Evolutionary conservation across 2,888 invertebrate genomes (phyloP), one percentile per base, ranked within the genome.

Genomic region (Sipha maydis): DNA sequence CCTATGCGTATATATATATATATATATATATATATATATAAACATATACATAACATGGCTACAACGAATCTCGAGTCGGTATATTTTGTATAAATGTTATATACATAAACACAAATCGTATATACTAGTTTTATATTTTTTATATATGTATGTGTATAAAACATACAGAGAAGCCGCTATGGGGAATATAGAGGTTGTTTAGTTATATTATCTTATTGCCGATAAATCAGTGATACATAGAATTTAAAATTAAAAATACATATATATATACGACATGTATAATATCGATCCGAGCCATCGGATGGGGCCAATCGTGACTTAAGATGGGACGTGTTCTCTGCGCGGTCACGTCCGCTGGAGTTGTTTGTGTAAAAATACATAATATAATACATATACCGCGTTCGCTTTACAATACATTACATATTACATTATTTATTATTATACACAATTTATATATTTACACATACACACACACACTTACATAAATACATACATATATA

Each of bases 221-320:
- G 88, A 88, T 88, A 88, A 88, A 88, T 88, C 88, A 76, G 75
- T 82, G 80, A 82, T 88, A 82, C 79, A 82, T 73, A 28, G 41
- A 61, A 82, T 82, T 34, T 80, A 82, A 19, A 38, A 76, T 71
- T 76, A 76, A 21, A 76, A 11, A 25, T 48, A 48, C 31, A 69
- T 85, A 79, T 31, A 56, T 61, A 54, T 4, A 56, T 34, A 48
- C n/a, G 3, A 48, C 34, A 34, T 34, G 11, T 19, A 48, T 48
- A 19, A n/a, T 83, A 85, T 77, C 48, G 80, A 38, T 76, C 75
- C 69, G 56, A 82, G 82, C 88, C 56, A 75, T 88, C 67, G 88
- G 73, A 67, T 67, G 80, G 80, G 80, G 86, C 75, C 82, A 67
- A 88, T 88, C 88, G 80, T 88, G 88, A 82, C 88, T 41, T 34